Evolutionary conservation across 2,888 invertebrate species (phyloP).

Genomic region (Drosophila cognata): DNA sequence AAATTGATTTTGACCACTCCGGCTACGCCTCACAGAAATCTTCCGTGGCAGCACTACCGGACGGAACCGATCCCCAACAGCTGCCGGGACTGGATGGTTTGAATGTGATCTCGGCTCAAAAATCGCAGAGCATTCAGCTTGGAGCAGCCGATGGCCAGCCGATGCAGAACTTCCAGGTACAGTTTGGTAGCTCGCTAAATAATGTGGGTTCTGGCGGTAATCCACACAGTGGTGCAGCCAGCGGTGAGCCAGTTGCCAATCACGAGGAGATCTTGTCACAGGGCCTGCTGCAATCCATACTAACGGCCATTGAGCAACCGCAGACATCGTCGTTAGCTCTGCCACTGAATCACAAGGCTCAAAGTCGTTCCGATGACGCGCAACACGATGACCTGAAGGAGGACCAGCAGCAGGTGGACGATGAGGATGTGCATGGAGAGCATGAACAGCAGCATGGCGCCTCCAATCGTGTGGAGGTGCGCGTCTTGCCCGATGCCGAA

Average conservation of each 20-base stretch:
- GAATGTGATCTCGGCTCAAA: conserved; percentile 83
- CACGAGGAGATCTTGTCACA: conserved; percentile 92
- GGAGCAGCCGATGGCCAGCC: conserved; percentile 84
- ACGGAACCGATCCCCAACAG: conserved; percentile 71
- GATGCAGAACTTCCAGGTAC: conserved; percentile 89
- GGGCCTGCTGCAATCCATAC: conserved; percentile 91
- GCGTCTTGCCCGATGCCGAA: conserved; percentile 35
- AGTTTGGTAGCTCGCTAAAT: conserved; percentile 87
- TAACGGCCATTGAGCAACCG: conserved; percentile 93
- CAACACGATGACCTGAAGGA: conserved; percentile 50
- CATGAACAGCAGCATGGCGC: conserved; percentile 20
- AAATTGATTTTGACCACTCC: conserved; percentile 71
- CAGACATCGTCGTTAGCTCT: conserved; percentile 47
- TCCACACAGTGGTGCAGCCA: neutral
- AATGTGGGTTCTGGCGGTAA: conserved; percentile 68
- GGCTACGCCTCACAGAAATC: conserved; percentile 83
- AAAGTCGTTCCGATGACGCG: conserved; percentile 78
- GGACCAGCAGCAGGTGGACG: conserved; percentile 25
- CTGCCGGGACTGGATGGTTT: conserved; percentile 82
- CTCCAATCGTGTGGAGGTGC: conserved; percentile 56
- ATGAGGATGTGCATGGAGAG: conserved; percentile 31
- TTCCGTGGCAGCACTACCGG: conserved; percentile 71
- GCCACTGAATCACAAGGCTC: conserved; percentile 69
- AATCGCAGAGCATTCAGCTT: conserved; percentile 84
- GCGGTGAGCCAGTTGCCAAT: conserved; percentile 85